Base-by-base conservation (phyloP, 2,888 invertebrate genomes). In the Allophyes oxyacanthae region DNA sequence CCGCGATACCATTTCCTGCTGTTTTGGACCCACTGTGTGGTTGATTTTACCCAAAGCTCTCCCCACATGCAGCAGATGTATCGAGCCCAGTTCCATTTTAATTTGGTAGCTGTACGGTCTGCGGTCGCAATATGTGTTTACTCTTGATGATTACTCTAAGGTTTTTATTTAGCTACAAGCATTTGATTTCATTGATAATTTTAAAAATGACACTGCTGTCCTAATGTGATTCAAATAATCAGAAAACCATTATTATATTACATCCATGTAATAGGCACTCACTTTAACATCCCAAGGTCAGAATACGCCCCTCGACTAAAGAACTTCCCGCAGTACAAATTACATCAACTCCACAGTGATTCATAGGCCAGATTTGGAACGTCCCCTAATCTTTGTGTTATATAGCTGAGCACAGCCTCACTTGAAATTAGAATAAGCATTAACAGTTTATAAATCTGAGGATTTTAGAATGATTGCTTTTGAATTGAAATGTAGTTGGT, bases 281-380 rank as follows among this genome's bases (percentile, higher is more conserved):
- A 25, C 34, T 44, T 15, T 15, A 36, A 5, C 9, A 2, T 33
- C 34, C 14, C 14, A 14, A 25, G 46, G 45, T 63, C 32, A 44
- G 40, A 26, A 13, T 36, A 55, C 33, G 56, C 37, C 65, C 37
- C 28, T 30, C 41, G 34, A 58, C 45, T 71, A 65, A 59, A 70
- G 53, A 51, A 57, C 43, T 51, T 54, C 53, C 54, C 52, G 37
- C 53, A 56, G 44, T 52, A 71, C 71, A 74, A 74, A 71, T 74
- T 71, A 71, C 71, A 52, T 74, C 52, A 54, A 38, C 46, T 55
- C 42, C 34, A n/a, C 45, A 37, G 56, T 65, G 67, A 75, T 75
- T 71, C 61, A 74, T 52, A 28, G 43, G 14, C 28, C 20, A 20
- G 15, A 15, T 38, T 38, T 10, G n/a, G n/a, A n/a, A n/a, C 13